These are phyloP conservation scores for Vanacampus margaritifer DNA, from an alignment of 2,113 vertebrate species.

Conservation along the genomic window DNA sequence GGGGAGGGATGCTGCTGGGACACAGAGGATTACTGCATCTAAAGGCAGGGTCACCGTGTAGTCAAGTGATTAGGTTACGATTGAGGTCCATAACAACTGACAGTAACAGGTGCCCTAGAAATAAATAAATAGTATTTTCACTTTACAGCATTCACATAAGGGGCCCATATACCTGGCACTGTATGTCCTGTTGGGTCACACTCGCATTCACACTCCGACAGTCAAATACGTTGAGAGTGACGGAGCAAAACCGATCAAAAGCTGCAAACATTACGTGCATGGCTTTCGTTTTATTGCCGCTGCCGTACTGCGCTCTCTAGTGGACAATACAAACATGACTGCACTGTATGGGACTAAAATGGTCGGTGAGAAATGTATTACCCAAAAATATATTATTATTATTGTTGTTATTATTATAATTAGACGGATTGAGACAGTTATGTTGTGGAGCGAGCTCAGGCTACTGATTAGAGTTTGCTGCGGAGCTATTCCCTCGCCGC, in stretches of 20 bases:
- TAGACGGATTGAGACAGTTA: too few relatives aligned
- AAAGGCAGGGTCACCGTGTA: slow-evolving; percentile 1
- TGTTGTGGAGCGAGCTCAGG: too few relatives aligned
- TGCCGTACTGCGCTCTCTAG: slow-evolving; percentile 30
- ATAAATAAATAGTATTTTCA: neutral
- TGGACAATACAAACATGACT: slow-evolving; percentile 6
- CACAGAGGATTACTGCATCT: slow-evolving; percentile 48
- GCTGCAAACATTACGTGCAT: too few relatives aligned
- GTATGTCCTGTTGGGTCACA: slow-evolving; percentile 5
- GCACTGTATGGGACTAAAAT: too few relatives aligned
- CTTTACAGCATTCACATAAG: neutral
- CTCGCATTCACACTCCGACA: slow-evolving; percentile 1
- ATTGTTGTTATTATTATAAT: too few relatives aligned
- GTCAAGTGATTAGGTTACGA: neutral
- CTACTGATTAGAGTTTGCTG: too few relatives aligned
- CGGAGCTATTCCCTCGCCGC: too few relatives aligned
- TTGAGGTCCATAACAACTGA: neutral
- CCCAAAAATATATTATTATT: too few relatives aligned
- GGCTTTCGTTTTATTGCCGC: neutral
- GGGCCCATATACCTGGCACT: neutral
- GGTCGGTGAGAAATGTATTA: too few relatives aligned
- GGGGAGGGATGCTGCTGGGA: slow-evolving; percentile 30
- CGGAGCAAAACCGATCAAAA: neutral
- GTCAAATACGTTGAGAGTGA: neutral
- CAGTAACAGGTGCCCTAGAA: neutral